phyloP scores from a whole-genome alignment of 2,113 vertebrate genomes.

The Malaclemys terrapin region DNA sequence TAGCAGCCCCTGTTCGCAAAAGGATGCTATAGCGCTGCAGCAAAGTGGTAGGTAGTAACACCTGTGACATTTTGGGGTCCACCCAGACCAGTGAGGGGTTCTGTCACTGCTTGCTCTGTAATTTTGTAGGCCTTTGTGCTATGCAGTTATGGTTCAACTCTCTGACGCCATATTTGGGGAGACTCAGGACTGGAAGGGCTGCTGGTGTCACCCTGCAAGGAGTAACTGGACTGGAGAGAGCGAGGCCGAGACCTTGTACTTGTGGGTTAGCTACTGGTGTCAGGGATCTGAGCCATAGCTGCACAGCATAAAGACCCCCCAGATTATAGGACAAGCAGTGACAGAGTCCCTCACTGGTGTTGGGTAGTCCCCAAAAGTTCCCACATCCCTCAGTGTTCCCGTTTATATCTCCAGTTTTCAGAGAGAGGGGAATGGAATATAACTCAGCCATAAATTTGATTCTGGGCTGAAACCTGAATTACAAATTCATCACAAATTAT shows the following conservation, averaged over 20 bases:
- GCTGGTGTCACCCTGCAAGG: background rate
- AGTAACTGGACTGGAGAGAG: background rate
- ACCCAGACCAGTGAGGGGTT: background rate
- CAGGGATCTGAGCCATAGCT: background rate
- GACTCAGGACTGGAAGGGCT: background rate
- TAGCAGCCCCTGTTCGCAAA: too few relatives aligned
- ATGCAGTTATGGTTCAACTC: background rate
- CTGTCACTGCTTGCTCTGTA: background rate
- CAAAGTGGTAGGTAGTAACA: background rate
- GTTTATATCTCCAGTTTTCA: background rate
- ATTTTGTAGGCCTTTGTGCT: background rate
- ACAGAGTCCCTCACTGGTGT: background rate
- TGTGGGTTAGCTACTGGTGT: too few relatives aligned
- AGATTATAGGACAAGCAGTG: background rate
- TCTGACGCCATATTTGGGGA: background rate
- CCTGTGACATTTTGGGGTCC: background rate
- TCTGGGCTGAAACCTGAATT: background rate
- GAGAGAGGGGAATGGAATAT: fast-evolving
- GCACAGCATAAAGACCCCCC: background rate
- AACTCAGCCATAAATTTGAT: background rate
- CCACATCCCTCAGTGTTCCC: background rate
- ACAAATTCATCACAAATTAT: background rate
- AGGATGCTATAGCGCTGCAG: fast-evolving
- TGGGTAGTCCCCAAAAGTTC: too few relatives aligned
- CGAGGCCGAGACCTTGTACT: background rate